Conservation (phyloP, 2,888 invertebrate species). For the Drosophila conformis region DNA sequence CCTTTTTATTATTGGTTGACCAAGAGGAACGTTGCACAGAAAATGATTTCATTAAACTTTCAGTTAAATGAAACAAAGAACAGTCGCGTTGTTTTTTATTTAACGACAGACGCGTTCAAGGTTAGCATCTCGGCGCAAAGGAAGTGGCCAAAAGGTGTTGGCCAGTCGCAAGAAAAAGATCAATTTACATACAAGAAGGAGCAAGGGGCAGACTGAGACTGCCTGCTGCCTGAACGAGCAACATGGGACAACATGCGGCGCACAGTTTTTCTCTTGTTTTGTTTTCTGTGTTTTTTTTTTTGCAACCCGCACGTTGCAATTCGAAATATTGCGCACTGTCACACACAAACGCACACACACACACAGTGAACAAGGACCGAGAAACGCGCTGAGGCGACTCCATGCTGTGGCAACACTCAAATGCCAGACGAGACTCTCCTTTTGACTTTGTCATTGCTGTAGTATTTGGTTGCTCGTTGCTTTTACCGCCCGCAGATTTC, state of each 20-base stretch:
- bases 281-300: conserved; percentile 22
- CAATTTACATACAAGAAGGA: conserved; percentile 69
- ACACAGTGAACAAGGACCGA: conserved; percentile 40
- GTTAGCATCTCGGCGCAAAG: conserved; percentile 54
- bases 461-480: conserved; percentile 28
- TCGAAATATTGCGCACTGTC: conserved; percentile 78
- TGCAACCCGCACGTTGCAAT: conserved; percentile 74
- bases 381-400: conserved; percentile 28
- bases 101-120: conserved; percentile 70
- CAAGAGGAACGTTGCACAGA: conserved; percentile 30
- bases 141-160: conserved; percentile 72
- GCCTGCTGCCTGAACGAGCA: conserved; percentile 46
- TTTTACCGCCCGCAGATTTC: conserved; percentile 69
- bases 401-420: conserved; percentile 76
- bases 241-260: conserved; percentile 70
- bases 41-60: conserved; percentile 79
- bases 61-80: conserved; percentile 57
- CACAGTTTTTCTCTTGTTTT: conserved; percentile 31
- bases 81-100: conserved; percentile 5
- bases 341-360: conserved; percentile 47
- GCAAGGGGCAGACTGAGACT: conserved; percentile 21
- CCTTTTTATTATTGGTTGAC: conserved; percentile 23
- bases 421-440: conserved; percentile 56
- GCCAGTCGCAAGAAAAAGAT: conserved; percentile 61
- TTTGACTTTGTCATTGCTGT: conserved; percentile 59